Base-by-base conservation (phyloP, 2,797 vertebrate species). In the Chaunax sp. region DNA sequence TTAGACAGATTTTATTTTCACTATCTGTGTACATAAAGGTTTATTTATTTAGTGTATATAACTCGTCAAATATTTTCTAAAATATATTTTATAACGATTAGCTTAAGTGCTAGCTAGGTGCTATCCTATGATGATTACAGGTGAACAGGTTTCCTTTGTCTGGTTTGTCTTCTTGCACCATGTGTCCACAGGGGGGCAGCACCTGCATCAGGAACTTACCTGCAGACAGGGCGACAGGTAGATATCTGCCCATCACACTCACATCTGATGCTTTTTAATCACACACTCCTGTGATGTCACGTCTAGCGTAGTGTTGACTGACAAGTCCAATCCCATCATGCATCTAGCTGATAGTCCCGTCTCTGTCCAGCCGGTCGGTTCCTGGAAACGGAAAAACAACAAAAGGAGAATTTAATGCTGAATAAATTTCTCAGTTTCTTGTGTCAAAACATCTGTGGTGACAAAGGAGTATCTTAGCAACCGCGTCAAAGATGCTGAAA, bases 271-370 rank as follows among this genome's bases (percentile, higher is more conserved):
- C 22, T 26, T n/a, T 23, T 45, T 54, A n/a, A n/a, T 35, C 40
- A 57, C 45, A 59, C 52, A 22, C 63, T 38, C 18, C 18, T 45
- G 26, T 1, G 35, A n/a, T 64, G 43, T 82, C 66, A 83, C 56
- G 56, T 74, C 59, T 82, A 85, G 83, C 26, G 20, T 28, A 53
- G 66, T 55, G 58, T 70, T 83, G 78, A 85, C 64, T 87, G 88
- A 85, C 89, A 84, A 43, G 7, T 75, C 16, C 88, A 86, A 80
- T 15, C 66, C 70, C 33, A 91, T 87, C 87, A 87, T 92, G 90
- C 91, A 92, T 92, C 73, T 93, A 91, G 18, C 88, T 92, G 6
- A 92, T 93, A 1, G 89, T 90, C 84, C 92, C 81, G 50, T 92
- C 89, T 85, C 91, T 78, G 81, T 93, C 92, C 75, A 93, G 68